These are phyloP conservation scores for Podarcis muralis DNA, from an alignment of 2,113 vertebrate genomes.

Conservation along the genomic window DNA sequence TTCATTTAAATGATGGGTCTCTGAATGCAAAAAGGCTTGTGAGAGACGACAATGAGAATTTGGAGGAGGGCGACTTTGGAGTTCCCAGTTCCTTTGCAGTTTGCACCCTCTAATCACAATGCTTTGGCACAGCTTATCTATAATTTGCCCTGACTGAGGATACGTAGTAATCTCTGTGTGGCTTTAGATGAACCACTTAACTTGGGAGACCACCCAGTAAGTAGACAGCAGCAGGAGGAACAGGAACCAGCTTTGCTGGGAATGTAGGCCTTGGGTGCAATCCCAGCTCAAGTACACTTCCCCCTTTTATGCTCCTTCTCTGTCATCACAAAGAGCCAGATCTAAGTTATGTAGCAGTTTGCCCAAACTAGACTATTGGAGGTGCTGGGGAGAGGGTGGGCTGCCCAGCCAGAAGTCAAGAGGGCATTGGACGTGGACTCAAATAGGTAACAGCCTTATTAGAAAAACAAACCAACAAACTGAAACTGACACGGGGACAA, in stretches of 20 bases:
- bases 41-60: background rate
- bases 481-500: too few relatives aligned
- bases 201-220: background rate
- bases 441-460: too few relatives aligned
- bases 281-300: background rate
- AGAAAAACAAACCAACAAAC: too few relatives aligned
- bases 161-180: slow-evolving; percentile 6
- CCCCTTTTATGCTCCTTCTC: background rate
- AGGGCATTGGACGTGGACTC: too few relatives aligned
- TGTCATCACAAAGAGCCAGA: background rate
- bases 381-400: too few relatives aligned
- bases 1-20: background rate
- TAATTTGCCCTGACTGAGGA: slow-evolving; percentile 28
- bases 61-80: background rate
- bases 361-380: background rate
- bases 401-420: too few relatives aligned
- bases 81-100: background rate
- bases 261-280: background rate
- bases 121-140: slow-evolving; percentile 18
- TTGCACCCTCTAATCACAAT: slow-evolving; percentile 23
- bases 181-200: slow-evolving; percentile 22
- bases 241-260: slow-evolving; percentile 12
- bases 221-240: background rate
- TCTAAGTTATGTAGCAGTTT: background rate
- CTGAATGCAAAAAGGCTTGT: background rate